Conservation (phyloP, 1,140 invertebrate genomes). For the Drosophila eugracilis region DNA sequence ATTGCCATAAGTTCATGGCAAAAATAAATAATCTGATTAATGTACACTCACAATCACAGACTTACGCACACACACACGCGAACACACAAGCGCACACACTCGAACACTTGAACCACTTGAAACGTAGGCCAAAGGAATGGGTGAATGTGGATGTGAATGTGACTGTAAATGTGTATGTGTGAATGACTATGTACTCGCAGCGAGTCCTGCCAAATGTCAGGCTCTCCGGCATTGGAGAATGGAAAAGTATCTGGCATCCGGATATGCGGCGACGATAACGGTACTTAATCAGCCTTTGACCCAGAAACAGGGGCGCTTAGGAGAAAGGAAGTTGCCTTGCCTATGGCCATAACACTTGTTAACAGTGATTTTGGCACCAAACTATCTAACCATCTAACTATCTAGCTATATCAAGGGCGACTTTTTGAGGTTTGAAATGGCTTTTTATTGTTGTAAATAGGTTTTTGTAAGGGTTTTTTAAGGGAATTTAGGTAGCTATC, state of each 20-base stretch:
- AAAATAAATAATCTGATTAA: constrained; percentile 74
- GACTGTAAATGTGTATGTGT: too few species aligned
- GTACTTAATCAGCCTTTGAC: constrained; percentile 74
- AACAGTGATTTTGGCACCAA: not conserved
- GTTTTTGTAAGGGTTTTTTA: too few species aligned
- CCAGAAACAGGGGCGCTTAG: constrained; percentile 7
- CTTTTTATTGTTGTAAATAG: too few species aligned
- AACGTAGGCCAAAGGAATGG: constrained; percentile 11
- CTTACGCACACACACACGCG: constrained; percentile 1
- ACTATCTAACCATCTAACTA: too few species aligned
- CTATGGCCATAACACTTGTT: not conserved
- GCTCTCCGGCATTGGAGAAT: not conserved
- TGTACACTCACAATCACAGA: constrained; percentile 38
- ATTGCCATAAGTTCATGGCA: constrained; percentile 51
- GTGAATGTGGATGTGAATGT: too few species aligned
- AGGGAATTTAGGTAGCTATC: too few species aligned
- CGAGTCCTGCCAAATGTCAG: not conserved
- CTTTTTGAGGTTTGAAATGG: too few species aligned
- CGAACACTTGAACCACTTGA: constrained; percentile 25
- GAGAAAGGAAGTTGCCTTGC: not conserved
- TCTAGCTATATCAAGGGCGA: not conserved
- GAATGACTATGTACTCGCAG: constrained; percentile 6
- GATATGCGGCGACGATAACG: constrained; percentile 49
- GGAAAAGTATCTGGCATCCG: constrained; percentile 17
- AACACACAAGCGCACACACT: constrained; percentile 7